phyloP scores from a whole-genome alignment of 2,113 vertebrate genomes.

The Caranx melampygus region DNA sequence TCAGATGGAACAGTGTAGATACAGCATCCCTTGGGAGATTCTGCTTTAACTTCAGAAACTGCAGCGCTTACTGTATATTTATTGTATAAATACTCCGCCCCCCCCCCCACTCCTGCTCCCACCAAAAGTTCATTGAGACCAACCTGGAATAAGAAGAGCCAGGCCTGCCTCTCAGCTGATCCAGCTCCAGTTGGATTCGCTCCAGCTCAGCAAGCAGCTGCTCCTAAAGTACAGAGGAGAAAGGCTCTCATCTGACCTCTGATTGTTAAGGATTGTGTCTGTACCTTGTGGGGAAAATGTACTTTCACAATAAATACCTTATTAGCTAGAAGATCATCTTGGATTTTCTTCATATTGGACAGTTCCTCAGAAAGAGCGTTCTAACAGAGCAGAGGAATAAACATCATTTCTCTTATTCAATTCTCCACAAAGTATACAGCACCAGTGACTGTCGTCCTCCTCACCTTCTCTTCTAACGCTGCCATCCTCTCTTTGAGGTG shows the following conservation, averaged over 20 bases:
- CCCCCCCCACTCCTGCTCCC: not conserved
- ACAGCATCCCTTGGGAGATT: slow-evolving; percentile 22
- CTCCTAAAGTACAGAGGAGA: slow-evolving; percentile 80
- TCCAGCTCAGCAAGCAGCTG: slow-evolving; percentile 92
- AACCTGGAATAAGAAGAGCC: slow-evolving; percentile 92
- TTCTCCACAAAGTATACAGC: not conserved
- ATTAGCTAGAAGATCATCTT: slow-evolving; percentile 92
- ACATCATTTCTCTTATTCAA: not conserved
- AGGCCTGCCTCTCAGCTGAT: slow-evolving; percentile 89
- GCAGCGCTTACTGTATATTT: not conserved
- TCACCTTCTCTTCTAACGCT: slow-evolving; percentile 93
- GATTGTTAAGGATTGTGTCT: not conserved
- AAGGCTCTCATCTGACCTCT: not conserved
- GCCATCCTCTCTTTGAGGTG: slow-evolving; percentile 96
- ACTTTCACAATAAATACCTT: slow-evolving; percentile 82
- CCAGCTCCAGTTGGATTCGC: slow-evolving; percentile 91
- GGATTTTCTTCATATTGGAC: slow-evolving; percentile 94
- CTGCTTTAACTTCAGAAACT: slow-evolving; percentile 35
- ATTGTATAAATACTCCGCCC: slow-evolving; percentile 8
- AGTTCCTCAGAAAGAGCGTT: slow-evolving; percentile 94
- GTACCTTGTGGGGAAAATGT: not conserved
- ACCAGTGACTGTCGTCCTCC: not conserved
- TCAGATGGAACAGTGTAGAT: not conserved
- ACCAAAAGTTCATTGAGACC: slow-evolving; percentile 36
- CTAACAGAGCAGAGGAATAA: slow-evolving; percentile 67